Evolutionary conservation across 2,888 invertebrate genomes (phyloP).

Genomic region (Dicyrtomina minuta): DNA sequence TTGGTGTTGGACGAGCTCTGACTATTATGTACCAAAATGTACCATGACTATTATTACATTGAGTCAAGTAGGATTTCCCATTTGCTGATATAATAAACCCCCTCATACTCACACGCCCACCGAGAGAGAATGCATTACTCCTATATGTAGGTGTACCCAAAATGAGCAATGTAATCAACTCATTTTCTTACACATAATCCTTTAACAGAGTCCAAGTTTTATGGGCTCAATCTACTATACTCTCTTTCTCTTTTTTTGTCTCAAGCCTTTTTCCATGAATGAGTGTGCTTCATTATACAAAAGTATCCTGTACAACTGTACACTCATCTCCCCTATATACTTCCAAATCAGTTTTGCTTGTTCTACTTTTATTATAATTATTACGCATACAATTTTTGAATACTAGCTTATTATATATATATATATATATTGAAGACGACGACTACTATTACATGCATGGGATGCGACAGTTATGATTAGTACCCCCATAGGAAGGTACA

Average conservation of each 20-base stretch:
- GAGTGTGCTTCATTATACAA: not conserved
- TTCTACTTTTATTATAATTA: too few relatives aligned
- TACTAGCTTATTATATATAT: too few relatives aligned
- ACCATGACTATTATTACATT: too few relatives aligned
- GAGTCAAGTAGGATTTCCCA: not conserved
- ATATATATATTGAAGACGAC: too few relatives aligned
- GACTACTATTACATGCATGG: too few relatives aligned
- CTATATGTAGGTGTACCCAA: not conserved
- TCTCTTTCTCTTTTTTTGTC: not conserved
- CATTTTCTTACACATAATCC: slow-evolving; percentile 8
- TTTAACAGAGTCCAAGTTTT: slow-evolving; percentile 15
- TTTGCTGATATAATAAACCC: slow-evolving; percentile 8
- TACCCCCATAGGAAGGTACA: too few relatives aligned
- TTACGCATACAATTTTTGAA: too few relatives aligned
- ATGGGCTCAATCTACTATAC: slow-evolving; percentile 1
- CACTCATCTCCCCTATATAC: too few relatives aligned
- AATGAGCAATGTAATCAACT: slow-evolving; percentile 23
- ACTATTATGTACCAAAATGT: too few relatives aligned
- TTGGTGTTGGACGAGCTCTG: too few relatives aligned
- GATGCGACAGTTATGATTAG: too few relatives aligned
- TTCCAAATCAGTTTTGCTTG: too few relatives aligned
- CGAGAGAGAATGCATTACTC: slow-evolving; percentile 1
- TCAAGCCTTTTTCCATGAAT: not conserved
- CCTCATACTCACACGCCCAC: slow-evolving; percentile 10
- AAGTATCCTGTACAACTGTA: not conserved